phyloP scores from a whole-genome alignment of 1,140 invertebrate species.

The Dermatophagoides farinae region DNA sequence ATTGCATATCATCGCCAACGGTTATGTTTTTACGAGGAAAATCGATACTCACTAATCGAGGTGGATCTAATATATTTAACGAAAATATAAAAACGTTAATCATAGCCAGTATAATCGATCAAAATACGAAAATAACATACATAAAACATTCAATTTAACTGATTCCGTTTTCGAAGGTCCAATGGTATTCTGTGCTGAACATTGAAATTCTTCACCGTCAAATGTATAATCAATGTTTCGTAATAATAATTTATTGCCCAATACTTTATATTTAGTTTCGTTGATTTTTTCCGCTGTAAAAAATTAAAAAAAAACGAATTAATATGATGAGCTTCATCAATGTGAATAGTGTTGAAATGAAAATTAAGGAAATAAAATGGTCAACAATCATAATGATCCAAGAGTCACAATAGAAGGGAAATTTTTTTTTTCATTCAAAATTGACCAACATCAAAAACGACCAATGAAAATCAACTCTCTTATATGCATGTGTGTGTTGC shows the following conservation, averaged over 20 bases:
- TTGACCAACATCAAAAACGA: neutral
- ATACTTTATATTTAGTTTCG: neutral
- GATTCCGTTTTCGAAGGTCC: neutral
- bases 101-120: neutral
- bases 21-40: neutral
- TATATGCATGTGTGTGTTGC: no score
- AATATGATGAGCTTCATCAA: no score
- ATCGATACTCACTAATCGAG: neutral
- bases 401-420: neutral
- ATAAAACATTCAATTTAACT: neutral
- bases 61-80: neutral
- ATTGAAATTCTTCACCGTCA: neutral
- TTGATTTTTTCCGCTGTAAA: neutral
- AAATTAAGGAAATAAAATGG: neutral
- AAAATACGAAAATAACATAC: slow-evolving; percentile 1
- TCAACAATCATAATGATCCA: neutral
- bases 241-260: neutral
- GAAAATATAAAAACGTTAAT: neutral
- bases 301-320: neutral
- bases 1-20: neutral
- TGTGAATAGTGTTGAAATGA: neutral
- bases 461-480: neutral
- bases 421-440: neutral
- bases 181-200: neutral
- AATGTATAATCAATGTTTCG: neutral